phyloP scores from a whole-genome alignment of 2,888 invertebrate genomes.

The Melieria crassipennis region DNA sequence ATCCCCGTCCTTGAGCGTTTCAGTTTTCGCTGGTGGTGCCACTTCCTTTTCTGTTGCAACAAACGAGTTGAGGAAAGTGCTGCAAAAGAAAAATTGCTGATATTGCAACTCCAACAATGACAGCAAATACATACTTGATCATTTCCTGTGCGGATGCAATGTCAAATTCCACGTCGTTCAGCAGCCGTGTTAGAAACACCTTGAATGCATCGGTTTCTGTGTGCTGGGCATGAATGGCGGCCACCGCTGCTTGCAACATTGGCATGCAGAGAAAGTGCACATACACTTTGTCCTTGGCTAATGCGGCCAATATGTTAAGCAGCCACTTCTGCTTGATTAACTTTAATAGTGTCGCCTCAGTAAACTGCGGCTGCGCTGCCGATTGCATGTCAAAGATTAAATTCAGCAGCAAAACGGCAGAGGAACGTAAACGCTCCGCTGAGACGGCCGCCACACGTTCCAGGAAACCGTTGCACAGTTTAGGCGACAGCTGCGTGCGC shows the following conservation, averaged over 20 bases:
- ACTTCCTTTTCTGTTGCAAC: slow-evolving; percentile 21
- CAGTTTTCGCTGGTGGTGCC: slow-evolving; percentile 7
- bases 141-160: slow-evolving; percentile 68
- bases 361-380: slow-evolving; percentile 67
- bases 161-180: slow-evolving; percentile 72
- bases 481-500: slow-evolving; percentile 71
- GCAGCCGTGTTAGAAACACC: slow-evolving; percentile 69
- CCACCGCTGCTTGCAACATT: slow-evolving; percentile 69
- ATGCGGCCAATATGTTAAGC: slow-evolving; percentile 66
- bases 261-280: slow-evolving; percentile 70
- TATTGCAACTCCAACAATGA: neutral
- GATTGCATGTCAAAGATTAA: slow-evolving; percentile 76
- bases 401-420: slow-evolving; percentile 74
- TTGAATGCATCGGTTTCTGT: slow-evolving; percentile 67
- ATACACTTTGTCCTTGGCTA: slow-evolving; percentile 70
- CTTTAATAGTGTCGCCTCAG: slow-evolving; percentile 68
- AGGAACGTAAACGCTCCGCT: slow-evolving; percentile 69
- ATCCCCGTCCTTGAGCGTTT: slow-evolving; percentile 52
- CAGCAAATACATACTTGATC: slow-evolving; percentile 69
- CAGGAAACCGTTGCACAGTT: slow-evolving; percentile 71
- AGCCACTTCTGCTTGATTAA: slow-evolving; percentile 68
- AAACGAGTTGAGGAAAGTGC: slow-evolving; percentile 67
- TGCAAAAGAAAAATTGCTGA: slow-evolving; percentile 51
- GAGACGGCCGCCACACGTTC: slow-evolving; percentile 69
- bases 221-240: slow-evolving; percentile 67